Conservation (phyloP, 1,140 invertebrate species). For the Meloidogyne chitwoodi region DNA sequence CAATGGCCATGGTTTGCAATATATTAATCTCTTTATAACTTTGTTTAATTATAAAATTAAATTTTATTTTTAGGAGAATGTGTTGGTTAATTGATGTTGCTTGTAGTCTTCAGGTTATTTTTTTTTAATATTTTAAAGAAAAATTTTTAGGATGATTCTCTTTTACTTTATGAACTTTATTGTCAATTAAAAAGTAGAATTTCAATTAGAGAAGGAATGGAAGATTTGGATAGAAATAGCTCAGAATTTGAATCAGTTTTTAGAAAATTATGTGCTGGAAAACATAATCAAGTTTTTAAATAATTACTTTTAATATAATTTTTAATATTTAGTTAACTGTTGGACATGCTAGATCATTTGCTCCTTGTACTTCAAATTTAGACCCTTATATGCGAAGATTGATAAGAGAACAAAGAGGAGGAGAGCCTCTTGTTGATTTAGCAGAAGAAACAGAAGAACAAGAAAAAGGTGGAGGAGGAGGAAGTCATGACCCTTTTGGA, state of each 20-base stretch:
- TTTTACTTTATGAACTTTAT: conserved; percentile 40
- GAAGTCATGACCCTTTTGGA: conserved; percentile 17
- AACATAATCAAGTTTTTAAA: conserved; percentile 14
- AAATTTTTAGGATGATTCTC: conserved; percentile 20
- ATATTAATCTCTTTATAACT: too few species aligned
- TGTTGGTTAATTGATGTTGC: conserved; percentile 83
- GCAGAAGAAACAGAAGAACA: conserved; percentile 38
- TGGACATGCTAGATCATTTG: conserved; percentile 50
- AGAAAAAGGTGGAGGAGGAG: conserved; percentile 6
- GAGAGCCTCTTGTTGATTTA: conserved; percentile 23
- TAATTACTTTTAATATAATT: neutral
- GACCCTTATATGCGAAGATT: conserved; percentile 56
- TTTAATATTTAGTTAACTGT: conserved; percentile 44
- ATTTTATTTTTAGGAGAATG: conserved; percentile 66
- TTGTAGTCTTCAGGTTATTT: conserved; percentile 4
- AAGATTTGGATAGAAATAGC: conserved; percentile 52
- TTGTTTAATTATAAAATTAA: too few species aligned
- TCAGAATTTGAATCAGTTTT: conserved; percentile 49
- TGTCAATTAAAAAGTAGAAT: conserved; percentile 39
- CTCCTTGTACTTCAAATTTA: conserved; percentile 56
- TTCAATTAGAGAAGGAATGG: conserved; percentile 44
- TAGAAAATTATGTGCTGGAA: conserved; percentile 10
- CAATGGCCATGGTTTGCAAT: conserved; percentile 87
- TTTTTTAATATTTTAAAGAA: neutral
- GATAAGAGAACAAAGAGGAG: conserved; percentile 37